phyloP scores from a whole-genome alignment of 2,113 vertebrate genomes.

The Xenopus laevis region DNA sequence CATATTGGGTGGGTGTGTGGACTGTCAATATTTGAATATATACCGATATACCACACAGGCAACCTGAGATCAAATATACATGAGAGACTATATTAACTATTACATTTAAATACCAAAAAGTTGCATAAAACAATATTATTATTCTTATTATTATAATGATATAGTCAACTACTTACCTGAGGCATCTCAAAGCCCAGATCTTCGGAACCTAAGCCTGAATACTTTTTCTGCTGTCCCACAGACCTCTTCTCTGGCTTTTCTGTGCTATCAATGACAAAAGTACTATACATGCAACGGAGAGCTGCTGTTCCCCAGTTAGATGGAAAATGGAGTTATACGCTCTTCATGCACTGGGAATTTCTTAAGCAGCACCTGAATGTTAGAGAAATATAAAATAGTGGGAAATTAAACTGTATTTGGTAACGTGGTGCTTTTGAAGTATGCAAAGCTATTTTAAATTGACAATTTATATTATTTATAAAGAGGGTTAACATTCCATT shows the following conservation, averaged over 20 bases:
- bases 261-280: slow-evolving; percentile 61
- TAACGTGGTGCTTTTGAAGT: too few species aligned
- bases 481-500: too few species aligned
- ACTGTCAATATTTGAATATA: too few species aligned
- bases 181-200: slow-evolving; percentile 93
- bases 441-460: too few species aligned
- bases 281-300: slow-evolving; percentile 61
- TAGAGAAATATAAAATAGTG: not conserved
- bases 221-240: slow-evolving; percentile 73
- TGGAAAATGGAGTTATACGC: slow-evolving; percentile 45
- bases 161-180: slow-evolving; percentile 76
- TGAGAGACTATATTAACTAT: not conserved
- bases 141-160: not conserved
- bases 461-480: too few species aligned
- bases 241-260: slow-evolving; percentile 75
- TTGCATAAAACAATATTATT: not conserved
- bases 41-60: too few species aligned
- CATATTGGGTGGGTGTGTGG: too few species aligned
- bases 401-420: too few species aligned
- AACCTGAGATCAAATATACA: too few species aligned
- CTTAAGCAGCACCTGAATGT: slow-evolving; percentile 1
- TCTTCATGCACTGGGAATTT: not conserved
- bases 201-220: slow-evolving; percentile 75
- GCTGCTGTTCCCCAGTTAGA: slow-evolving; percentile 53
- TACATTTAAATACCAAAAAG: not conserved